A percentile compares a stretch with the other conserved stretches of the same genome.
Conservation (phyloP, 2,113 vertebrate species). For the Brevimyrus niger region DNA sequence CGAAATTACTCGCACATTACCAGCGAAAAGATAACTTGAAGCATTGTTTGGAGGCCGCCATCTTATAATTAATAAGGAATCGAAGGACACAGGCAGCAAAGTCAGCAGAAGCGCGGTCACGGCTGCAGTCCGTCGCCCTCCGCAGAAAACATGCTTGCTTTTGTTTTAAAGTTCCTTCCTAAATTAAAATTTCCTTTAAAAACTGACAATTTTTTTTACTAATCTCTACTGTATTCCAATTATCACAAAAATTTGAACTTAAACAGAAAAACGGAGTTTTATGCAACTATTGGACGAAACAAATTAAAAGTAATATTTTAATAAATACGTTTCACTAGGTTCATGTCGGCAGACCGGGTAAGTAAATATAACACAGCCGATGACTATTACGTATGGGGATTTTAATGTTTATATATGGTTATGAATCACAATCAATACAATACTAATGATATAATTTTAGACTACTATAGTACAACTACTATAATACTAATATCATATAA, state of each 20-base stretch:
- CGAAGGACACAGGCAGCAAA: not conserved
- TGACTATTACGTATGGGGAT: not conserved
- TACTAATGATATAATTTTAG: too few relatives aligned
- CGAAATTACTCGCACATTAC: not conserved
- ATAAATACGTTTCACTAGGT: not conserved
- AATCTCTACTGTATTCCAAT: not conserved
- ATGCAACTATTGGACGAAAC: not conserved
- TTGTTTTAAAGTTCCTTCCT: not conserved
- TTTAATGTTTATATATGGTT: not conserved
- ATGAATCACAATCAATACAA: not conserved
- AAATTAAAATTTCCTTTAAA: not conserved
- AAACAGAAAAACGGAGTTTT: not conserved
- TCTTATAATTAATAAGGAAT: not conserved
- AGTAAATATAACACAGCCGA: not conserved
- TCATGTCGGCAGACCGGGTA: not conserved
- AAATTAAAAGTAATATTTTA: not conserved
- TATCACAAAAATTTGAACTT: not conserved
- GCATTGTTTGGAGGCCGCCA: not conserved
- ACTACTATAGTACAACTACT: too few relatives aligned
- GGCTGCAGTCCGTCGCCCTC: not conserved
- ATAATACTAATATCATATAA: not conserved
- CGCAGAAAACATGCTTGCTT: not conserved
- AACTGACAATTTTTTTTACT: not conserved
- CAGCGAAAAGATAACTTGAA: not conserved
- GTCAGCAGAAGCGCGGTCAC: not conserved